Evolutionary conservation across 2,888 invertebrate species (phyloP).

Genomic region (Erebia epiphron): DNA sequence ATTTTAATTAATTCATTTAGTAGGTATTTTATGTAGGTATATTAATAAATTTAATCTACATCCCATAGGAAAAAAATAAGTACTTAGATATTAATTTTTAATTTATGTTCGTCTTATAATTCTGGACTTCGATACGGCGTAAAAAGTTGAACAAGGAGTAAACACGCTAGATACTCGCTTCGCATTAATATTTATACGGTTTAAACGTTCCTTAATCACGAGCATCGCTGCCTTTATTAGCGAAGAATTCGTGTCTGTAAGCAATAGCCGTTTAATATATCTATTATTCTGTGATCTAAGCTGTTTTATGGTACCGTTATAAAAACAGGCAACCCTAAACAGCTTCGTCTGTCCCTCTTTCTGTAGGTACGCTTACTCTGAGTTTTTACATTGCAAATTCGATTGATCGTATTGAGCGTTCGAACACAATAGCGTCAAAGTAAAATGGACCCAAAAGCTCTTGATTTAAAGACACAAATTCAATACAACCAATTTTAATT

Average conservation of each 20-base stretch:
- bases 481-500: too few species aligned
- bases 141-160: slow-evolving; percentile 53
- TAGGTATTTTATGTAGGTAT: too few species aligned
- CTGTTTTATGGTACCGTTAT: too few species aligned
- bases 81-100: too few species aligned
- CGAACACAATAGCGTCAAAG: too few species aligned
- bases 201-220: slow-evolving; percentile 76
- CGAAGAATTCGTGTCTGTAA: slow-evolving; percentile 34
- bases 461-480: too few species aligned
- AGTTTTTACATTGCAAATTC: too few species aligned
- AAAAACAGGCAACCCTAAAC: too few species aligned
- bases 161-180: slow-evolving; percentile 64
- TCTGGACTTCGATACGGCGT: slow-evolving; percentile 28
- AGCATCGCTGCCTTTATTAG: slow-evolving; percentile 54
- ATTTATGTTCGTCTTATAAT: slow-evolving; percentile 3
- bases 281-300: slow-evolving; percentile 30
- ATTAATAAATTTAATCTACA: neutral
- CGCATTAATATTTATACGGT: slow-evolving; percentile 73
- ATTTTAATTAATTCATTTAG: neutral
- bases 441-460: too few species aligned
- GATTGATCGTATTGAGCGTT: too few species aligned
- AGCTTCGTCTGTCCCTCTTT: neutral
- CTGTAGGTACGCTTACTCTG: too few species aligned
- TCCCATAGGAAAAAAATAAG: neutral
- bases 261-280: slow-evolving; percentile 34